These are phyloP conservation scores for Pantala flavescens DNA, from an alignment of 1,140 invertebrate genomes.

Conservation along the genomic window DNA sequence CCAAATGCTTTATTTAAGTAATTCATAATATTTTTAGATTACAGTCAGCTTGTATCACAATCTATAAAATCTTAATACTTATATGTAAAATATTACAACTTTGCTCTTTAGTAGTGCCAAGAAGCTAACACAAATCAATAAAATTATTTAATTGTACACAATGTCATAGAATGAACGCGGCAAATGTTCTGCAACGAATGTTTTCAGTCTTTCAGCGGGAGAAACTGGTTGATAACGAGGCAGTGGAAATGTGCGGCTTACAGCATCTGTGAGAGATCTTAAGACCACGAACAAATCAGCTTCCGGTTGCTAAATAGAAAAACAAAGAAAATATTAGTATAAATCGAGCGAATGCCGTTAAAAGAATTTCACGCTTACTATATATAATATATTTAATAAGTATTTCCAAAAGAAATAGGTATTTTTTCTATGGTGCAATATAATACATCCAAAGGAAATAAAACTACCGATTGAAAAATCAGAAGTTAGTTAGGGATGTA, in stretches of 20 bases:
- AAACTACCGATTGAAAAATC: too few species aligned
- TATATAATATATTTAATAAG: too few species aligned
- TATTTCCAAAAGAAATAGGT: too few species aligned
- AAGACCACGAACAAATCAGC: conserved; percentile 59
- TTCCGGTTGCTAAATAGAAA: conserved; percentile 36
- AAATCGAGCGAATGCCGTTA: too few species aligned
- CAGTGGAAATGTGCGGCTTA: conserved; percentile 68
- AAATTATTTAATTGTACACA: conserved; percentile 39
- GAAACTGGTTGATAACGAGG: conserved; percentile 67
- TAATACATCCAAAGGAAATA: too few species aligned
- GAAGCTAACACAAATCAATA: background rate
- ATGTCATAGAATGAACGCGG: conserved; percentile 63
- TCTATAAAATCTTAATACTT: background rate
- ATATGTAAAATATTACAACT: background rate
- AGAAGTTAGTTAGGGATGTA: too few species aligned
- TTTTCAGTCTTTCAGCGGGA: conserved; percentile 60
- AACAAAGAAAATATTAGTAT: too few species aligned
- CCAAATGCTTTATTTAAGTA: background rate
- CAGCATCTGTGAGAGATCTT: conserved; percentile 56
- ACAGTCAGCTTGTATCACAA: background rate
- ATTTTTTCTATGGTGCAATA: too few species aligned
- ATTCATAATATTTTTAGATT: background rate
- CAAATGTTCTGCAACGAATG: conserved; percentile 63
- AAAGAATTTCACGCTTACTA: too few species aligned
- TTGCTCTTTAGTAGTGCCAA: background rate